Evolutionary conservation across 2,797 vertebrate species (phyloP).

Genomic region (Pipistrellus kuhlii): DNA sequence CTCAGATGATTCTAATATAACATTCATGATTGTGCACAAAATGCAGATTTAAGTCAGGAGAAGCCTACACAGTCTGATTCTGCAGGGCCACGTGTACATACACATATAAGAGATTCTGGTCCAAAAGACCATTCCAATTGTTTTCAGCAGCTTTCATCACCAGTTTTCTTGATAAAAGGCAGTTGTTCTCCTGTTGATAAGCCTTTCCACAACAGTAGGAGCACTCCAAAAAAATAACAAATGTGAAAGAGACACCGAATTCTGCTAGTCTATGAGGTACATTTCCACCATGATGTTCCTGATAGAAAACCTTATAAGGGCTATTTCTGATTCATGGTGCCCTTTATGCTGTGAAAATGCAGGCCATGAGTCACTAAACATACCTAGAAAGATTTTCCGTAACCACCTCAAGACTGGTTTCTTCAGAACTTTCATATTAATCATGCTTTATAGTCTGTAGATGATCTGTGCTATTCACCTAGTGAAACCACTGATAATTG

Average conservation of each 20-base stretch:
- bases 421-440: not conserved
- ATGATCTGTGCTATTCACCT: not conserved
- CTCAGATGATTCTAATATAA: not conserved
- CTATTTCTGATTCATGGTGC: not conserved
- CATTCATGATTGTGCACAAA: not conserved
- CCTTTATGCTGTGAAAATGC: not conserved
- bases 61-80: not conserved
- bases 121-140: not conserved
- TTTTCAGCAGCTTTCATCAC: not conserved
- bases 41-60: not conserved
- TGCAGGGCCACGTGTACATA: not conserved
- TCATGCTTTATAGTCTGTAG: not conserved
- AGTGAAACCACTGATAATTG: slow-evolving; percentile 33
- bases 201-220: not conserved
- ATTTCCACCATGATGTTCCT: not conserved
- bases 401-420: not conserved
- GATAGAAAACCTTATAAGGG: not conserved
- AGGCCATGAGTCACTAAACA: not conserved
- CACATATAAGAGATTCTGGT: not conserved
- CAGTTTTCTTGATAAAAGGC: not conserved
- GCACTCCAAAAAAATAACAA: not conserved
- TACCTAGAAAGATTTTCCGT: not conserved
- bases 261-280: not conserved
- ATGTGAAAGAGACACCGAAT: not conserved
- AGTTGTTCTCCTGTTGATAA: not conserved